Percentiles rank a stretch among this genome's conserved stretches.
Evolutionary conservation across 2,888 invertebrate species (phyloP).

Genomic region (Sialis lutaria): DNA sequence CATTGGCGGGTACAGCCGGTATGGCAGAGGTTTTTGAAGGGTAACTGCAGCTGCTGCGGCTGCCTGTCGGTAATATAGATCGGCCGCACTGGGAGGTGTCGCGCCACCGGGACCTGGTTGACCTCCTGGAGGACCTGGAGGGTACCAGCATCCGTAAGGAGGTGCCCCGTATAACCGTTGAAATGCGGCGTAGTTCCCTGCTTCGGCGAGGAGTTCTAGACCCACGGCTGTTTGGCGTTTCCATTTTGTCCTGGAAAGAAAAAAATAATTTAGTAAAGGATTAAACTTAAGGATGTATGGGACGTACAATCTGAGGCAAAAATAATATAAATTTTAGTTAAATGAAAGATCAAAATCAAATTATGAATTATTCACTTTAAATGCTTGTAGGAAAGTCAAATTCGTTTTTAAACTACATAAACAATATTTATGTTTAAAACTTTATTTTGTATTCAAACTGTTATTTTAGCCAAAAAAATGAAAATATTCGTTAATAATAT

Average conservation of each 20-base stretch:
- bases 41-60: constrained; percentile 55
- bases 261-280: constrained; percentile 2
- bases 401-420: background rate
- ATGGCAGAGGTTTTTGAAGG: constrained; percentile 77
- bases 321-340: too few relatives aligned
- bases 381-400: too few relatives aligned
- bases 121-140: constrained; percentile 31
- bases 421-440: too few relatives aligned
- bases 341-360: too few relatives aligned
- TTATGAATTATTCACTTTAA: too few relatives aligned
- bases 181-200: constrained; percentile 96
- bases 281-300: too few relatives aligned
- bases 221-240: constrained; percentile 97
- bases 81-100: constrained; percentile 52
- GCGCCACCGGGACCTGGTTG: constrained; percentile 35
- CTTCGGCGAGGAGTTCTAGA: constrained; percentile 87
- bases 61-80: constrained; percentile 68
- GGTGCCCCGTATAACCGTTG: constrained; percentile 77
- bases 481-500: too few relatives aligned
- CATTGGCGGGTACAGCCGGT: constrained; percentile 44
- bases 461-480: too few relatives aligned
- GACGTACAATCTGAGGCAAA: too few relatives aligned
- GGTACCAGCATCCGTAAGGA: constrained; percentile 48
- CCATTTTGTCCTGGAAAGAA: constrained; percentile 84
- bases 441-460: too few relatives aligned